A percentile compares a stretch with the other conserved stretches of the same genome.
Conservation (phyloP, 1,140 invertebrate species). For the Reticulitermes speratus region DNA sequence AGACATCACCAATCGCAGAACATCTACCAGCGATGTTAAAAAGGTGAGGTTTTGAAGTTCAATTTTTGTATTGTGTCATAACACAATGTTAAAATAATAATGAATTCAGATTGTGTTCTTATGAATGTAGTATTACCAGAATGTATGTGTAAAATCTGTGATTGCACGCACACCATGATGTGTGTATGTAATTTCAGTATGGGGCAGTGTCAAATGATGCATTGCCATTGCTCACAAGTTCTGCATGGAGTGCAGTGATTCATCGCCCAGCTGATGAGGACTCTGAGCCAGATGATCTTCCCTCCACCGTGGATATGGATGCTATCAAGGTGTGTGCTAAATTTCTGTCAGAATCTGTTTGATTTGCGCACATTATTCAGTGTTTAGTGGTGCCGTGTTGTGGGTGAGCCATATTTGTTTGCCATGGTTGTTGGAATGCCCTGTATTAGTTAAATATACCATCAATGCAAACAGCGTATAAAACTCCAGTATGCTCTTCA, state of each 20-base stretch:
- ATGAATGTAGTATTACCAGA: neutral
- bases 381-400: too few species aligned
- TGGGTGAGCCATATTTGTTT: too few species aligned
- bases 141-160: neutral
- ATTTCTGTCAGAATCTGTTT: too few species aligned
- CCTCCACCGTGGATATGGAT: constrained; percentile 64
- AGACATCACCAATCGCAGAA: constrained; percentile 16
- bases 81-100: neutral
- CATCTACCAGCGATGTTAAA: constrained; percentile 24
- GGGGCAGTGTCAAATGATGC: constrained; percentile 23
- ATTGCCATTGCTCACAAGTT: constrained; percentile 39
- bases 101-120: neutral
- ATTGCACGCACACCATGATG: too few species aligned
- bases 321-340: constrained; percentile 52
- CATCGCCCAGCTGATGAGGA: constrained; percentile 59
- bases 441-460: too few species aligned
- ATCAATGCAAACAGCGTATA: too few species aligned
- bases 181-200: constrained; percentile 13
- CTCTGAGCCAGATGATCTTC: constrained; percentile 59
- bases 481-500: too few species aligned
- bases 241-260: constrained; percentile 61
- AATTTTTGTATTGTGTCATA: neutral
- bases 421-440: neutral
- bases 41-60: constrained; percentile 23
- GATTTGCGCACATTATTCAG: too few species aligned